Evolutionary conservation across 1,140 invertebrate species (phyloP), one percentile per base, ranked within the genome.

Genomic region (Lasioglossum albipes): DNA sequence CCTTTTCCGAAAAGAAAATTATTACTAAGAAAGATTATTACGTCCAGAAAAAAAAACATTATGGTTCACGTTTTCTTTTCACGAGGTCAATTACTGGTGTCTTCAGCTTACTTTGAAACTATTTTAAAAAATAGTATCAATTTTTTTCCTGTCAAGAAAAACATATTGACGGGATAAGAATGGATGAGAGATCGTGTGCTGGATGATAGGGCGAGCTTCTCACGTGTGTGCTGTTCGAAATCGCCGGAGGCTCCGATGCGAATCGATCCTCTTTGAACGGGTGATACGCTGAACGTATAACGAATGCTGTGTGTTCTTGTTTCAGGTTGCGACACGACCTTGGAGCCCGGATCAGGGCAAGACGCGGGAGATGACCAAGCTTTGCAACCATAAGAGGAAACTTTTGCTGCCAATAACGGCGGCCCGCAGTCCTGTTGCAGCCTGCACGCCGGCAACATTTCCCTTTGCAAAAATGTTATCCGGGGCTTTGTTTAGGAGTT

Each of bases 351-450:
- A 95, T 81, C 95, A 95, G 77, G 92, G 91, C 83, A 95, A 94
- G 89, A 92, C 93, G 78, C 93, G 94, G 74, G 95, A 96, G 91
- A 93, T 96, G 94, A 96, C 95, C 69, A 97, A 97, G 93, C 94
- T 97, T 86, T 97, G 97, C 94, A 97, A 97, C 93, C 97, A 97
- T 93, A 97, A 97, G 93, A 95, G 97, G 94, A 97, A 97, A 96
- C 95, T 96, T 86, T 92, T 96, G 90, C 94, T 96, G 79, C 90
- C 90, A 67, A n/a, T n/a, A n/a, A n/a, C n/a, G n/a, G n/a, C n/a
- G n/a, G n/a, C 90, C 79, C 87, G 90, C 86, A 91, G 91, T 87
- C 88, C 90, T 81, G 90, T 91, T 82, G 91, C 90, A 72, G 87
- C 89, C 67, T 91, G 89, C 73, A 88, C 91, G 65, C 86, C 89